A percentile compares a stretch with the other conserved stretches of the same genome.
Evolutionary conservation across 2,888 invertebrate genomes (phyloP).

Genomic region (Cantharis lateralis): DNA sequence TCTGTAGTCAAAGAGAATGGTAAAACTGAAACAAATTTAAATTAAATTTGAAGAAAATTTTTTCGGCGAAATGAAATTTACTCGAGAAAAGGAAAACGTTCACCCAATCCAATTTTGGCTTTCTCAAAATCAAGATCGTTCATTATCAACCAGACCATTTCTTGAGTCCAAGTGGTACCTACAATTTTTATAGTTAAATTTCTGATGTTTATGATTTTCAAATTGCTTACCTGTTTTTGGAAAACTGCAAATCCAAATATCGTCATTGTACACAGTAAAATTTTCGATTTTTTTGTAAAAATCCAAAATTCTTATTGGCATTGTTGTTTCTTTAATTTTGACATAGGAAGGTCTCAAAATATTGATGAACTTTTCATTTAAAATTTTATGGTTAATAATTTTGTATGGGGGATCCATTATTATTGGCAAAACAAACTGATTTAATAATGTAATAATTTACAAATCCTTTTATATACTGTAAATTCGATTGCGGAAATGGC

Average conservation of each 20-base stretch:
- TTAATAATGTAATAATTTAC: not conserved
- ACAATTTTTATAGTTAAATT: conserved; percentile 22
- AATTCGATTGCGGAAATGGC: not conserved
- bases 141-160: conserved; percentile 72
- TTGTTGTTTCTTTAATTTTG: conserved; percentile 49
- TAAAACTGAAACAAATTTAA: conserved; percentile 43
- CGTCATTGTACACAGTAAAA: conserved; percentile 57
- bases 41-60: conserved; percentile 6
- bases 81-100: conserved; percentile 75
- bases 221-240: conserved; percentile 60
- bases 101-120: conserved; percentile 61
- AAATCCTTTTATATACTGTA: not conserved
- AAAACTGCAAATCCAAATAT: conserved; percentile 62
- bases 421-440: not conserved
- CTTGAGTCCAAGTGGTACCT: conserved; percentile 81
- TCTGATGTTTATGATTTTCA: not conserved
- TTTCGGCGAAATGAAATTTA: conserved; percentile 45
- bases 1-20: conserved; percentile 54
- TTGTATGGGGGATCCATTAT: conserved; percentile 23
- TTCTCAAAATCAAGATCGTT: conserved; percentile 65
- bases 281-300: conserved; percentile 54
- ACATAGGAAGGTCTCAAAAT: conserved; percentile 44
- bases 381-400: conserved; percentile 33
- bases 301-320: conserved; percentile 54
- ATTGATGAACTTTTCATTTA: conserved; percentile 43